These are phyloP conservation scores for Amphipoea oculea DNA, from an alignment of 2,888 invertebrate genomes.

Conservation along the genomic window DNA sequence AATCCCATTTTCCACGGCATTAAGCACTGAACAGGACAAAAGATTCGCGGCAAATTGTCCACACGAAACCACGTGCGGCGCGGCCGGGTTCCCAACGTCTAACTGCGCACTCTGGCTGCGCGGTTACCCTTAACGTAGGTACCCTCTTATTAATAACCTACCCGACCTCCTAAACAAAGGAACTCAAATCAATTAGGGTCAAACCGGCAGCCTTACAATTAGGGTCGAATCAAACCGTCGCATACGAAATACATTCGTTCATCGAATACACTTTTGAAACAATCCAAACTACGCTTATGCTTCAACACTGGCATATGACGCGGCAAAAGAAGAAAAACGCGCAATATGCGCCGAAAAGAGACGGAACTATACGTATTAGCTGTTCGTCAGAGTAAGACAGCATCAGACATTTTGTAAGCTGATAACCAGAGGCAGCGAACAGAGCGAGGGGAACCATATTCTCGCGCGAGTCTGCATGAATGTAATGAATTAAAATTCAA, in stretches of 20 bases:
- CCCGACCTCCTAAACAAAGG: constrained; percentile 87
- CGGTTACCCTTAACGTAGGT: constrained; percentile 80
- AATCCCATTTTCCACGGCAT: constrained; percentile 76
- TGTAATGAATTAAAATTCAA: constrained; percentile 90
- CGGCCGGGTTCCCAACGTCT: constrained; percentile 77
- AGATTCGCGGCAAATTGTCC: constrained; percentile 79
- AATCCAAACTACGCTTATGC: constrained; percentile 81
- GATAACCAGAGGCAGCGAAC: constrained; percentile 89
- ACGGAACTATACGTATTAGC: constrained; percentile 82
- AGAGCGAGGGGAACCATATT: constrained; percentile 90
- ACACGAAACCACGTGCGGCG: constrained; percentile 82
- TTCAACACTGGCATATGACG: constrained; percentile 87
- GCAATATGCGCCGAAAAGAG: constrained; percentile 87
- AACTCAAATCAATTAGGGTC: constrained; percentile 85
- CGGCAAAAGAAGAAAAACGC: constrained; percentile 90
- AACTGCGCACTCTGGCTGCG: constrained; percentile 88
- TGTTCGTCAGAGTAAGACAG: constrained; percentile 82
- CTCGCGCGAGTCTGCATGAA: constrained; percentile 89
- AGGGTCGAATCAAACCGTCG: constrained; percentile 63
- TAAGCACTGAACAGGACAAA: constrained; percentile 82
- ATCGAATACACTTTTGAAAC: constrained; percentile 79
- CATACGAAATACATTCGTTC: constrained; percentile 73
- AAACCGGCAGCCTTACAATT: constrained; percentile 72
- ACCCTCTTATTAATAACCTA: constrained; percentile 84
- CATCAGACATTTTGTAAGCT: constrained; percentile 89